These are phyloP conservation scores for Masticophis lateralis DNA, from an alignment of 2,797 vertebrate species.

Conservation along the genomic window DNA sequence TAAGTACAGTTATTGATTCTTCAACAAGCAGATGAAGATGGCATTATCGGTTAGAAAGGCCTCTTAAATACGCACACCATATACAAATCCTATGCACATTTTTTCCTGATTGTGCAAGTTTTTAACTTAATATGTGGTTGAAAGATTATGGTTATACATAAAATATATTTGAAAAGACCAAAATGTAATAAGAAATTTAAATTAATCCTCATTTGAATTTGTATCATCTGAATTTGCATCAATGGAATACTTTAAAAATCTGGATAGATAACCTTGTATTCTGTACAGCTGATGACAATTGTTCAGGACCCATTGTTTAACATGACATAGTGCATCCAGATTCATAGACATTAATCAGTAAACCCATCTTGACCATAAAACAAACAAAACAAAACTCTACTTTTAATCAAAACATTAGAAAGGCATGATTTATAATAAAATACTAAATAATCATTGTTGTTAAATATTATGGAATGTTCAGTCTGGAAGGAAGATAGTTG, in stretches of 20 bases:
- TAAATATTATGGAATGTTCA: background rate
- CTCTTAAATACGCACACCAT: background rate
- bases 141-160: background rate
- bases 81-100: background rate
- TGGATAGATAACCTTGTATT: background rate
- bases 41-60: background rate
- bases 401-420: background rate
- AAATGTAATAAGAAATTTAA: background rate
- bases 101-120: background rate
- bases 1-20: background rate
- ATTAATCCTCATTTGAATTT: background rate
- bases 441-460: background rate
- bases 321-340: conserved; percentile 11
- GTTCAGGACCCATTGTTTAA: background rate
- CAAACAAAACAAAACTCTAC: background rate
- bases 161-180: background rate
- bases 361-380: background rate
- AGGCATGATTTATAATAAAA: background rate
- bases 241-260: background rate
- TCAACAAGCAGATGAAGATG: background rate
- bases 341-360: background rate
- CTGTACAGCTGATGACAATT: background rate
- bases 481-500: background rate
- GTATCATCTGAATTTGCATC: background rate
- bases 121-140: background rate